Evolutionary conservation across 2,888 invertebrate species (phyloP), one percentile per base, ranked within the genome.

Genomic region (Petrophora chlorosata): DNA sequence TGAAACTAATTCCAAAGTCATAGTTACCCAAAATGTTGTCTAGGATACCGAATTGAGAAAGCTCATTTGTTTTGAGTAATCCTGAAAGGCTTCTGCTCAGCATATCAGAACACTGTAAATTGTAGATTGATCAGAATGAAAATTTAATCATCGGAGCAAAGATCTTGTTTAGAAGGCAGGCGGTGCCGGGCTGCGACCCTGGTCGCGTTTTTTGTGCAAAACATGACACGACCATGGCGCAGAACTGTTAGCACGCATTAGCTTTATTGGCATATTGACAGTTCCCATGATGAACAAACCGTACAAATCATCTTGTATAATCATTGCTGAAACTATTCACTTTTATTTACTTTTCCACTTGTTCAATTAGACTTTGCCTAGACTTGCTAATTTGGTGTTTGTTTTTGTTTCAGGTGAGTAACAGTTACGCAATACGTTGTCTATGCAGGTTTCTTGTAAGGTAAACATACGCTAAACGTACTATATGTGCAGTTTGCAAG

Each of bases 361-460:
- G 53, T 40, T 56, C 54, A 73, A 70, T 73, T 72, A 67, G 61
- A 60, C 62, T 67, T 53, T 54, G 52, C 56, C 54, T 67, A 53
- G 39, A 53, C 52, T 22, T 70, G 63, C 61, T 76, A 77, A 75
- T 68, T 45, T 56, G 30, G 38, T 53, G 63, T 67, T 70, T 76
- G 72, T 77, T 77, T 74, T 80, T 62, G 71, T 79, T 80, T 67
- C 73, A 72, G 71, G 69, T 73, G 67, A 73, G 71, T 76, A 73
- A 70, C 67, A 53, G 62, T 82, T 77, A 70, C 75, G 73, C 62
- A 75, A 79, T 57, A 67, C 36, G 43, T 25, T 12, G 26, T 23
- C 34, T 9, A 26, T 38, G 29, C 38, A 45, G 14, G 61, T 52
- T 62, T 59, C 46, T 56, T 61, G 45, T 46, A 53, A 53, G 68